phyloP scores from a whole-genome alignment of 2,797 vertebrate species.

The Peromyscus nudipes region DNA sequence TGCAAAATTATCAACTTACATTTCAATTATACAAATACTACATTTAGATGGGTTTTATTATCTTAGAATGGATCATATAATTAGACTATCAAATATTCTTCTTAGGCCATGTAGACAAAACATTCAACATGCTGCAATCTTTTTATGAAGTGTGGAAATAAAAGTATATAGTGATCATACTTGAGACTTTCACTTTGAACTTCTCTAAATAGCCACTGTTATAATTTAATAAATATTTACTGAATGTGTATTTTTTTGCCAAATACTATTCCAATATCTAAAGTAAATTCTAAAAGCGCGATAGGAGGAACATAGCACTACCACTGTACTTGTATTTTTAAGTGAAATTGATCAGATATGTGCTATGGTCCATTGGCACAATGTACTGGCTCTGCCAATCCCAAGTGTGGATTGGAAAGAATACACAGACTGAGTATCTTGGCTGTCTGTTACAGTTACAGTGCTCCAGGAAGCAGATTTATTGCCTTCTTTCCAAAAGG shows the following conservation, averaged over 20 bases:
- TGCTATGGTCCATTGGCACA: background rate
- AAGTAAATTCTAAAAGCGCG: constrained; percentile 23
- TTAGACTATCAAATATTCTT: constrained; percentile 36
- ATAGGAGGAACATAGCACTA: background rate
- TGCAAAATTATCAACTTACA: constrained; percentile 24
- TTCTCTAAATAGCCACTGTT: constrained; percentile 21
- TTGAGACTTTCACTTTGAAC: background rate
- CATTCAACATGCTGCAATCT: background rate
- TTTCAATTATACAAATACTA: constrained; percentile 10
- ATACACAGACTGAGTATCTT: background rate
- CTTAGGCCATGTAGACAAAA: background rate
- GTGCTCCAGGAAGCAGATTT: constrained; percentile 58
- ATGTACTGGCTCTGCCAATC: background rate
- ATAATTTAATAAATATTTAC: constrained; percentile 41
- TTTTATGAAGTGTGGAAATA: constrained; percentile 46
- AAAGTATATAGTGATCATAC: background rate
- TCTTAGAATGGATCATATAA: background rate
- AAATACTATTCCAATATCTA: constrained; percentile 41
- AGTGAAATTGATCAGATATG: constrained; percentile 28
- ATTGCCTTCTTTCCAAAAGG: constrained; percentile 4
- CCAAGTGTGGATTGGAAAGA: background rate
- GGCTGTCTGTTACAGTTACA: background rate
- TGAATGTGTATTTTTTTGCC: constrained; percentile 14
- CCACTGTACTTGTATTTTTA: constrained; percentile 6
- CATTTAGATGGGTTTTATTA: constrained; percentile 42